Conservation (phyloP, 2,797 vertebrate species). For the Meriones psammophilus region DNA sequence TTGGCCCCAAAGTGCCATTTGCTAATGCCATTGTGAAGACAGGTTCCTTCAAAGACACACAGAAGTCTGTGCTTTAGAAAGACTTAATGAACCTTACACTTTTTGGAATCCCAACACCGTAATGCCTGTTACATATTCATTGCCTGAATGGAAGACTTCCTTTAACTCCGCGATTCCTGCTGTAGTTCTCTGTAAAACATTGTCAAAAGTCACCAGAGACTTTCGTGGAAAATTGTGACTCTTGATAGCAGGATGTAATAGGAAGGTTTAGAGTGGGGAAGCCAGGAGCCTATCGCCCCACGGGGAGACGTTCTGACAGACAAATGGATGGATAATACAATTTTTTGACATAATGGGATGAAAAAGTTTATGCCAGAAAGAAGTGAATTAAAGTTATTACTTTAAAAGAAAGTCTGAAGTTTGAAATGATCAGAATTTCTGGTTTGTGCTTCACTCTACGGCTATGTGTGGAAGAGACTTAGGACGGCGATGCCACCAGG, state of each 20-base stretch:
- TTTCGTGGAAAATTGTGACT: conserved; percentile 90
- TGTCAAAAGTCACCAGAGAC: conserved; percentile 92
- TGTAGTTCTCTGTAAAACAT: conserved; percentile 91
- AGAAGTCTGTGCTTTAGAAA: conserved; percentile 90
- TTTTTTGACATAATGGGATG: conserved; percentile 92
- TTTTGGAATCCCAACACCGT: conserved; percentile 91
- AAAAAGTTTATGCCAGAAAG: conserved; percentile 91
- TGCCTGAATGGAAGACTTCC: conserved; percentile 90
- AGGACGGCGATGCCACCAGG: conserved; percentile 80
- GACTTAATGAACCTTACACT: conserved; percentile 93
- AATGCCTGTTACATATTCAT: conserved; percentile 93
- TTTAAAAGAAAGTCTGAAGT: conserved; percentile 90
- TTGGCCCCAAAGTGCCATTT: conserved; percentile 89
- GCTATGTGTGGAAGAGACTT: conserved; percentile 83
- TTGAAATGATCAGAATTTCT: conserved; percentile 86
- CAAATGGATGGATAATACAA: conserved; percentile 92
- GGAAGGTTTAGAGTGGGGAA: conserved; percentile 89
- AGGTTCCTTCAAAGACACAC: conserved; percentile 91
- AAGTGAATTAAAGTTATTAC: conserved; percentile 91
- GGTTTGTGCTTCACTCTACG: conserved; percentile 81
- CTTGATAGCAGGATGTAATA: conserved; percentile 91
- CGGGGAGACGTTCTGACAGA: conserved; percentile 91
- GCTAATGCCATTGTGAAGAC: conserved; percentile 89
- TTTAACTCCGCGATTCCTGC: conserved; percentile 92
- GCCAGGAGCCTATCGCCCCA: conserved; percentile 88